A percentile compares a stretch with the other conserved stretches of the same genome.
Evolutionary conservation across 2,113 vertebrate genomes (phyloP).

Genomic region (Oceanites oceanicus): DNA sequence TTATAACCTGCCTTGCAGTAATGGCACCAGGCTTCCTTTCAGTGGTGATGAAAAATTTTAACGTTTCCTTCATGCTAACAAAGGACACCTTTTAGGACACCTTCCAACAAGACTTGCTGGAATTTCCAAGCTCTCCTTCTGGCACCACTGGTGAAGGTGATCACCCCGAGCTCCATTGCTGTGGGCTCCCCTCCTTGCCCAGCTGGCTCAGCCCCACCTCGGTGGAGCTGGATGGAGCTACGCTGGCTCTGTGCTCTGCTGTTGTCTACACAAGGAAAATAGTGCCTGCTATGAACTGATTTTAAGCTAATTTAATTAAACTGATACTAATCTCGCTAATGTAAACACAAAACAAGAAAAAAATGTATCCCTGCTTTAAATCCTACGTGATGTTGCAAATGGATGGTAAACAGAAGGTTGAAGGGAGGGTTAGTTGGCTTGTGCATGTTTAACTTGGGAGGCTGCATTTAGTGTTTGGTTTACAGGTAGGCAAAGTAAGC

Average conservation of each 20-base stretch:
- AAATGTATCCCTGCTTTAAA: not conserved
- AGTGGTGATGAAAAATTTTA: not conserved
- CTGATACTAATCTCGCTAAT: constrained; percentile 17
- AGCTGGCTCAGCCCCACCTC: not conserved
- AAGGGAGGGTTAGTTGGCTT: not conserved
- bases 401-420: not conserved
- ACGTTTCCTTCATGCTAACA: not conserved
- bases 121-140: not conserved
- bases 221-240: not conserved
- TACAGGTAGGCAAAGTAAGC: not conserved
- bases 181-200: not conserved
- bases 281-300: not conserved
- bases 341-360: constrained; percentile 35
- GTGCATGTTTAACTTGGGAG: not conserved
- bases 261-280: not conserved
- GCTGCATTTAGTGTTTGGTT: not conserved
- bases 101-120: not conserved
- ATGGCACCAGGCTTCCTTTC: not conserved
- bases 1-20: not conserved
- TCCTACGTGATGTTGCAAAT: not conserved
- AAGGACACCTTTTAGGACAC: not conserved
- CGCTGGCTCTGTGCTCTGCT: accelerated
- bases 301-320: constrained; percentile 35
- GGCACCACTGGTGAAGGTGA: not conserved
- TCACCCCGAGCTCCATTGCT: not conserved